A percentile compares a stretch with the other conserved stretches of the same genome.
Evolutionary conservation across 2,888 invertebrate species (phyloP).

Genomic region (Timema cristinae): DNA sequence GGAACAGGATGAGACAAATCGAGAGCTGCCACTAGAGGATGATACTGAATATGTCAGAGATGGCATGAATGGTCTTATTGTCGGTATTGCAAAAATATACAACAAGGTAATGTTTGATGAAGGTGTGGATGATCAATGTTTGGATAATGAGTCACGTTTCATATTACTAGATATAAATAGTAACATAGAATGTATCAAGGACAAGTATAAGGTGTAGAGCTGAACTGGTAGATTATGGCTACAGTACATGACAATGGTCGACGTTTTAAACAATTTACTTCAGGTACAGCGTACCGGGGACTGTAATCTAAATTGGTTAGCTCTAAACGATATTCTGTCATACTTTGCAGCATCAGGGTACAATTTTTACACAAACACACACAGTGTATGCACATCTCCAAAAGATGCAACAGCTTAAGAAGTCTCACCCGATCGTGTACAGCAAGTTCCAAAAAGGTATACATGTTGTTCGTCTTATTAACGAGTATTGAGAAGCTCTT

Average conservation of each 20-base stretch:
- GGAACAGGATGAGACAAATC: background rate
- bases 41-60: background rate
- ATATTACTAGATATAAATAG: background rate
- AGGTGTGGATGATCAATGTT: background rate
- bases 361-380: background rate
- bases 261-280: conserved; percentile 1
- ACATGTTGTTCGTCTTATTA: background rate
- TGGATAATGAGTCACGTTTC: no score
- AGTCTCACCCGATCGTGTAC: background rate
- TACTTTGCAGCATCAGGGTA: conserved; percentile 1
- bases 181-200: background rate
- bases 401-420: no score
- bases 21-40: no score
- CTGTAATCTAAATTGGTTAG: background rate
- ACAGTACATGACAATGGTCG: background rate
- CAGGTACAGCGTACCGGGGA: background rate
- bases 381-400: background rate
- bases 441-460: background rate
- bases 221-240: background rate
- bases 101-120: background rate
- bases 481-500: conserved; percentile 1
- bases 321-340: background rate
- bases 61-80: background rate
- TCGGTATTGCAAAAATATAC: background rate
- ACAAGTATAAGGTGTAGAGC: background rate